phyloP scores from a whole-genome alignment of 2,888 invertebrate genomes.

The Pristionchus fissidentatus region DNA sequence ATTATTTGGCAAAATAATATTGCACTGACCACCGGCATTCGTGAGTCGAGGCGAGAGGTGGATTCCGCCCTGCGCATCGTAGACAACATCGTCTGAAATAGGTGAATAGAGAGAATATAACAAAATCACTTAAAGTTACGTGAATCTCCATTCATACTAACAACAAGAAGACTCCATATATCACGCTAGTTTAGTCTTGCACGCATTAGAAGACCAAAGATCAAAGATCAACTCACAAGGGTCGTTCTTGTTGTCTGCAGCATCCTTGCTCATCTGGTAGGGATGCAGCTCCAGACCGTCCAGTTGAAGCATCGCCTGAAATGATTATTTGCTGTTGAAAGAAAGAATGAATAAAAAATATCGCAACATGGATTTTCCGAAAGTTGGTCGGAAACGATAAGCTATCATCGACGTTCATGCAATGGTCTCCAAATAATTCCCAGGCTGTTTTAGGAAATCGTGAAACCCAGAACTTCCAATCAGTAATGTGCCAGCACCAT shows the following conservation, averaged over 20 bases:
- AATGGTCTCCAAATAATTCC: too few relatives aligned
- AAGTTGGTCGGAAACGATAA: too few relatives aligned
- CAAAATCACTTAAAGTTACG: neutral
- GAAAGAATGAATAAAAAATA: neutral
- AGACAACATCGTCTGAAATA: slow-evolving; percentile 33
- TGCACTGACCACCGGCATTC: neutral
- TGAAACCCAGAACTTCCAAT: too few relatives aligned
- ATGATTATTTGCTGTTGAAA: neutral
- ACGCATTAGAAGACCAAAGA: neutral
- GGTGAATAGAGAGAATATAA: neutral
- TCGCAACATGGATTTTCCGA: too few relatives aligned
- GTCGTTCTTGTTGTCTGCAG: neutral
- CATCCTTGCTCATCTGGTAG: slow-evolving; percentile 42
- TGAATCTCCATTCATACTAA: neutral
- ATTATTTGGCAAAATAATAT: too few relatives aligned
- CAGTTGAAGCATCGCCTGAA: slow-evolving; percentile 44
- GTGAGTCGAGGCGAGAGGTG: slow-evolving; percentile 19
- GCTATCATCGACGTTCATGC: too few relatives aligned
- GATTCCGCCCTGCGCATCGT: neutral
- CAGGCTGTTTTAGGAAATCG: too few relatives aligned
- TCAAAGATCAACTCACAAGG: slow-evolving; percentile 26
- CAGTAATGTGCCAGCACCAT: neutral
- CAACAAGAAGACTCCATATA: neutral
- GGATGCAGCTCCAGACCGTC: slow-evolving; percentile 43
- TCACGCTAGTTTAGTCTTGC: neutral